Base-by-base conservation (phyloP, 1,140 invertebrate genomes). In the Dendrolimus punctatus region DNA sequence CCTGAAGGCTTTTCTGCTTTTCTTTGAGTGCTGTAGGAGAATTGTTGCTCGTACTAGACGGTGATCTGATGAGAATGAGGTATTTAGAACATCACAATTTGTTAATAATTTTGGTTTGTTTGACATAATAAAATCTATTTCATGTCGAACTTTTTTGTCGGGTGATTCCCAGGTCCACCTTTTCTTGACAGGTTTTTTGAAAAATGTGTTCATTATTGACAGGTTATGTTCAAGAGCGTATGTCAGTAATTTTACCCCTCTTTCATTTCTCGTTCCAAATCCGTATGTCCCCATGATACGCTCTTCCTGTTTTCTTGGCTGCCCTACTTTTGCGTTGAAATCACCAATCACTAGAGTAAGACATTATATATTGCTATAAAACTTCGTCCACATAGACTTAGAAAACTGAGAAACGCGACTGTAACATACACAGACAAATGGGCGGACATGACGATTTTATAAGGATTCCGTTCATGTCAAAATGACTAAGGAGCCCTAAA, bases 61-160 rank as follows among this genome's bases (percentile, higher is more conserved):
- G 38, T 49, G 47, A 37, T 49, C 47, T 23, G 47, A 37, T 49
- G 10, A 9, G 47, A 49, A 49, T 49, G 38, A 5, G 37, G 23
- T 49, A 6, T 49, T 49, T 10, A 49, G 47, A 49, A 49, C 47
- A 6, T 49, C 47, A 49, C 38, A 49, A 49, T 49, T 49, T 38
- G 6, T 6, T 6, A 49, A 5, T 37, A 37, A 6, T 49, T 49
- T 37, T 37, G 47, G 47, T 7, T 37, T 10, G 38, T 49, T 49
- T 38, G 37, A 37, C 47, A 49, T 49, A 10, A 49, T 49, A 37
- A 37, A 49, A 37, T 49, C 47, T 10, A 49, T 49, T 49, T 49
- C 47, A 9, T 49, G 23, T 49, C 38, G 23, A 38, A 49, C 47
- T 4, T 9, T 49, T 49, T 49, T 37, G 6, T 49, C 47, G 23